phyloP scores from a whole-genome alignment of 2,113 vertebrate species.

The Todiramphus chloris region DNA sequence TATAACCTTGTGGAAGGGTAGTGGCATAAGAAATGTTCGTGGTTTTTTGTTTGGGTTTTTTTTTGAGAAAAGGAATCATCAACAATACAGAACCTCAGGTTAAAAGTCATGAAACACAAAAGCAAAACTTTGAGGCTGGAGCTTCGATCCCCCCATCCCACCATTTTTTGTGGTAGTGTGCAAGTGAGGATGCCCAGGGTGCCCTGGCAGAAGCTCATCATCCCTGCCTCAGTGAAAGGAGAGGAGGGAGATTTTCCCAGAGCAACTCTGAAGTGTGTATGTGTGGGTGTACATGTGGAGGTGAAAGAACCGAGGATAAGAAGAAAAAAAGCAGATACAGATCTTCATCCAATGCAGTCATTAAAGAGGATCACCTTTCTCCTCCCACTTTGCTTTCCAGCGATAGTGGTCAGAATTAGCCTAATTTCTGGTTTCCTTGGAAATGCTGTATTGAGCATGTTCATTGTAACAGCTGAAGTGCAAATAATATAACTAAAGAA shows the following conservation, averaged over 20 bases:
- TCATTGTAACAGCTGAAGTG: background rate
- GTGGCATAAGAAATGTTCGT: background rate
- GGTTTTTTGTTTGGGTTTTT: background rate
- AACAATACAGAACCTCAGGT: background rate
- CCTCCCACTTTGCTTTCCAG: background rate
- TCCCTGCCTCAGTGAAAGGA: background rate
- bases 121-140: background rate
- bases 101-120: background rate
- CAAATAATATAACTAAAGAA: background rate
- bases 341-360: background rate
- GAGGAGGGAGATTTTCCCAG: background rate
- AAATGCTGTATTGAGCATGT: background rate
- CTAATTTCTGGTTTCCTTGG: background rate
- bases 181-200: background rate
- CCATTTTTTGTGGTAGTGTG: background rate
- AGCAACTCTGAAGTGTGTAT: background rate
- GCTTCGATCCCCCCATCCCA: fast-evolving
- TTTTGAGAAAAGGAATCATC: background rate
- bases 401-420: fast-evolving
- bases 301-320: background rate
- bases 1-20: background rate
- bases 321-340: background rate
- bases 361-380: background rate
- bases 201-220: background rate
- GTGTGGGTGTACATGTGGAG: fast-evolving